These are phyloP conservation scores for Trachythela sp. DNA, from an alignment of 64 coral and sea anemone species.

Conservation along the genomic window DNA sequence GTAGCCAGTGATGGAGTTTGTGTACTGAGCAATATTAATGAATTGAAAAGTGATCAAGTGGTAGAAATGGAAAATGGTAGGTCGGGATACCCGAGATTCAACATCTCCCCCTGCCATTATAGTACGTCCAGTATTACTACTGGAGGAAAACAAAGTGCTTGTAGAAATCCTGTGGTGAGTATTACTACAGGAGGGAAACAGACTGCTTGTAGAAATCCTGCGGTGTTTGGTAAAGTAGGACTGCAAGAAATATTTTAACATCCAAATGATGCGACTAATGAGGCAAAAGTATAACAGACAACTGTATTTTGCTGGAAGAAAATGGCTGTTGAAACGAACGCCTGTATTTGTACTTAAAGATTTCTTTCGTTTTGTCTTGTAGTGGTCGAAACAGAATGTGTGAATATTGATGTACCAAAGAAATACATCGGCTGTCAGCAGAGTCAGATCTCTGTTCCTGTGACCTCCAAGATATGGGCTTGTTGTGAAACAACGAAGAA, in stretches of 20 bases:
- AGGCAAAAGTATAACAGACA: too few species aligned
- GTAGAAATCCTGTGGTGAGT: too few species aligned
- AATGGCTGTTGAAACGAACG: neutral
- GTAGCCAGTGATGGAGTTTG: neutral
- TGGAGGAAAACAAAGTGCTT: too few species aligned
- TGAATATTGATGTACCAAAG: neutral
- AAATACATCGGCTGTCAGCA: neutral
- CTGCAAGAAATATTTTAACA: too few species aligned
- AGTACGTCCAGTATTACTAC: too few species aligned
- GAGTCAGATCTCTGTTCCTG: neutral
- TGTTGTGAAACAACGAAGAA: neutral
- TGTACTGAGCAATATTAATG: neutral
- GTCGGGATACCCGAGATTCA: too few species aligned
- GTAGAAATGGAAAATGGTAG: neutral
- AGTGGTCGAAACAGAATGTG: neutral
- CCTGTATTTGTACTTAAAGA: neutral
- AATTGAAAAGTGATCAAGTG: neutral
- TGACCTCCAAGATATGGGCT: neutral
- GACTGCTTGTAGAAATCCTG: too few species aligned
- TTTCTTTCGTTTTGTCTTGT: neutral
- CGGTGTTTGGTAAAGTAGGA: too few species aligned
- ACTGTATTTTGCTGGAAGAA: neutral
- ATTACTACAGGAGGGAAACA: too few species aligned
- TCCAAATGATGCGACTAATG: too few species aligned
- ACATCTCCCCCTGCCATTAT: too few species aligned